Evolutionary conservation across 2,888 invertebrate genomes (phyloP).

Genomic region (Mythimna pallens): DNA sequence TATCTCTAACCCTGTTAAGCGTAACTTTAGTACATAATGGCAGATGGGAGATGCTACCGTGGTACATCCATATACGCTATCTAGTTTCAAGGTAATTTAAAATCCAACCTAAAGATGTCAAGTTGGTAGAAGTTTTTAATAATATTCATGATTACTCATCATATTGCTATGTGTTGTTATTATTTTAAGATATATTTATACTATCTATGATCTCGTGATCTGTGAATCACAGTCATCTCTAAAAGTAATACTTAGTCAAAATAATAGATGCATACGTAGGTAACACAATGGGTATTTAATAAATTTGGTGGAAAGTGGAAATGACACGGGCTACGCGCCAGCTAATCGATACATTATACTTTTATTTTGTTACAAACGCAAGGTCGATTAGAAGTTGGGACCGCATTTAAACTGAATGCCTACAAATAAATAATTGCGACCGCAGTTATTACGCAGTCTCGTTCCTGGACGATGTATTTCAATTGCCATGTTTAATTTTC

Average conservation of each 20-base stretch:
- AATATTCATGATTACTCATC: slow-evolving; percentile 28
- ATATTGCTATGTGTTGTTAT: slow-evolving; percentile 25
- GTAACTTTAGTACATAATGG: not conserved
- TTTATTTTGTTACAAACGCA: slow-evolving; percentile 70
- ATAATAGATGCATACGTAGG: slow-evolving; percentile 32
- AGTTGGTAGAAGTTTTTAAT: slow-evolving; percentile 34
- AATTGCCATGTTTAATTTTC: not conserved
- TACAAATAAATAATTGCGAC: slow-evolving; percentile 33
- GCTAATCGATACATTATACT: slow-evolving; percentile 72
- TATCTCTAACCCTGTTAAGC: not conserved
- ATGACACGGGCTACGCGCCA: slow-evolving; percentile 70
- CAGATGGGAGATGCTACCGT: not conserved
- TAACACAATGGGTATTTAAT: slow-evolving; percentile 57
- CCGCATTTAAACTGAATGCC: slow-evolving; percentile 53
- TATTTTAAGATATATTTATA: slow-evolving; percentile 36
- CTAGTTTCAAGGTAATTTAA: slow-evolving; percentile 12
- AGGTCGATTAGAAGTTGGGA: slow-evolving; percentile 65
- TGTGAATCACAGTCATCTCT: slow-evolving; percentile 38
- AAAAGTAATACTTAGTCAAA: slow-evolving; percentile 28
- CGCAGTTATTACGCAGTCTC: slow-evolving; percentile 13
- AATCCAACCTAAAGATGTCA: slow-evolving; percentile 17
- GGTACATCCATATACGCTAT: not conserved
- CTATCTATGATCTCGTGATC: slow-evolving; percentile 18
- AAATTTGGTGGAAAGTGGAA: slow-evolving; percentile 68
- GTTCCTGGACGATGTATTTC: slow-evolving; percentile 5